A percentile compares a stretch with the other conserved stretches of the same genome.
Conservation (phyloP, 2,888 invertebrate genomes). For the Podabrus alpinus region DNA sequence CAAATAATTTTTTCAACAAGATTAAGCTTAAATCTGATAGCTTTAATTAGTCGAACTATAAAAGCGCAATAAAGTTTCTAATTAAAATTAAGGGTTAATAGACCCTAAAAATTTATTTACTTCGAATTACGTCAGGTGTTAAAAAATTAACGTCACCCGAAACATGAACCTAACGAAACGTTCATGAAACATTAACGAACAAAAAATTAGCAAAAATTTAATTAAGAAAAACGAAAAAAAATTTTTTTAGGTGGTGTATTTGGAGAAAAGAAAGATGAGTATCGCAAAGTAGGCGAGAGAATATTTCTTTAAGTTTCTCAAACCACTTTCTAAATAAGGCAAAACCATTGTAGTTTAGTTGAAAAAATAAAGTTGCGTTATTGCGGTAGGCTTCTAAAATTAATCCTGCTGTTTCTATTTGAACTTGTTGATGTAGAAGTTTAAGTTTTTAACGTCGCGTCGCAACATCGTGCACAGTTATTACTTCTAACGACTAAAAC, state of each 20-base stretch:
- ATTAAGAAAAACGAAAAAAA: neutral
- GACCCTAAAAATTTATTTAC: neutral
- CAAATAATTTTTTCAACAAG: neutral
- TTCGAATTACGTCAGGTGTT: neutral
- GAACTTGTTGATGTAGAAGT: conserved; percentile 12
- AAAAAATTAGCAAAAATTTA: neutral
- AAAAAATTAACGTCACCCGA: neutral
- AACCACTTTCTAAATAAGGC: conserved; percentile 15
- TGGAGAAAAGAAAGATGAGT: conserved; percentile 6
- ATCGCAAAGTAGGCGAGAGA: conserved; percentile 14
- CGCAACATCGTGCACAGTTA: neutral
- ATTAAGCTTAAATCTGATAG: neutral
- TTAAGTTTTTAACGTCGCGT: neutral
- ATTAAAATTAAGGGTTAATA: neutral
- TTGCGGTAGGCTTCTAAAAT: conserved; percentile 14
- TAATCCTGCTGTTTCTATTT: conserved; percentile 15
- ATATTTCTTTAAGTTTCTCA: conserved; percentile 11
- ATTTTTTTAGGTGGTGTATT: conserved; percentile 4
- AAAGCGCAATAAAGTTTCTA: neutral
- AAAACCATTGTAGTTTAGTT: conserved; percentile 2
- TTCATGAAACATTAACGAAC: neutral
- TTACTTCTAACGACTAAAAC: neutral
- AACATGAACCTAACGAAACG: neutral
- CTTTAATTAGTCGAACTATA: neutral
- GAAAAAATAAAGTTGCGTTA: conserved; percentile 12